Conservation (phyloP, 2,113 vertebrate species). For the Varanus komodoensis region DNA sequence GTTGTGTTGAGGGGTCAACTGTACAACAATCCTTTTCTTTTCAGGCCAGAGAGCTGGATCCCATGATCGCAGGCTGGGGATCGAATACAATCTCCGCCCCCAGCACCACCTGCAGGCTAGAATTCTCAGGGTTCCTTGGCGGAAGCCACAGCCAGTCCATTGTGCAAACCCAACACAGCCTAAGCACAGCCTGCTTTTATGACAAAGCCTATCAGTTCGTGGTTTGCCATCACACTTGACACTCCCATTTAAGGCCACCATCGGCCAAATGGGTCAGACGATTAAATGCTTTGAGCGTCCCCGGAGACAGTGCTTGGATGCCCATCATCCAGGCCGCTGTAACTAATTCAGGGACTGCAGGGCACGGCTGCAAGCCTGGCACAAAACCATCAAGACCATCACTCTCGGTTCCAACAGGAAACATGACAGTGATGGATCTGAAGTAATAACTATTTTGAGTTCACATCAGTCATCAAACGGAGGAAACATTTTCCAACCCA, state of each 20-base stretch:
- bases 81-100: background rate
- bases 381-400: slow-evolving; percentile 37
- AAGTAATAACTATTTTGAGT: slow-evolving; percentile 63
- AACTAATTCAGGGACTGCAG: background rate
- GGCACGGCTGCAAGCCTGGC: slow-evolving; percentile 1
- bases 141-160: no score
- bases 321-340: no score
- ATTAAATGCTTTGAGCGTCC: background rate
- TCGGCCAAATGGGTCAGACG: background rate
- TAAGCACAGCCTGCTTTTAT: background rate
- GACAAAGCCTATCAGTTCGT: background rate
- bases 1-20: background rate
- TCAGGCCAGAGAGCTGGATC: background rate
- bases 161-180: background rate
- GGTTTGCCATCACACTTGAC: no score
- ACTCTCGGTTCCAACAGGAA: slow-evolving; percentile 56
- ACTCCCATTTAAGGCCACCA: background rate
- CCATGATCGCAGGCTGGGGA: no score
- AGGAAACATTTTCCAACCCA: slow-evolving; percentile 61
- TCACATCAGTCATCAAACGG: slow-evolving; percentile 52
- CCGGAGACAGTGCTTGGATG: background rate
- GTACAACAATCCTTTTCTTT: background rate
- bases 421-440: slow-evolving; percentile 64
- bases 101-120: background rate
- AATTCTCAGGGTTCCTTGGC: background rate